Conservation (phyloP, 2,797 vertebrate genomes). For the Micropoecilia bifurca region DNA sequence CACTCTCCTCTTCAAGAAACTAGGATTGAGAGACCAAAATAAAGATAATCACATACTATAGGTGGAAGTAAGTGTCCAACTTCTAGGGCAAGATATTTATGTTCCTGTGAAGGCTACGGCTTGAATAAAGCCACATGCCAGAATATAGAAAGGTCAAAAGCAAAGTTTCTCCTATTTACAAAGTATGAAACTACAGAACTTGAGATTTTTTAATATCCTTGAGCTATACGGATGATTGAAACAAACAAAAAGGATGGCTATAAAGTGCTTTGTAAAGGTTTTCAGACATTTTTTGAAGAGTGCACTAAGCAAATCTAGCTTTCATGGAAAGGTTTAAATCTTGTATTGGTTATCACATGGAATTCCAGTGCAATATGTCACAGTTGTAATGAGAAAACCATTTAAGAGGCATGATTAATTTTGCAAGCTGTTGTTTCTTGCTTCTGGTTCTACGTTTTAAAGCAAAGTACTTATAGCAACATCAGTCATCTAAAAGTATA, state of each 20-base stretch:
- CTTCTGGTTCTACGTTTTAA: background rate
- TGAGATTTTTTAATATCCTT: background rate
- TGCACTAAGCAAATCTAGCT: background rate
- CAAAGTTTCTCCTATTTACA: constrained; percentile 29
- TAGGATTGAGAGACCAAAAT: constrained; percentile 18
- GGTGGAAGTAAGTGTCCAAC: constrained; percentile 38
- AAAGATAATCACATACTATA: constrained; percentile 19
- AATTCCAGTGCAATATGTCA: background rate
- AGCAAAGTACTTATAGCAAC: constrained; percentile 14
- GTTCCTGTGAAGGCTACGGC: constrained; percentile 29
- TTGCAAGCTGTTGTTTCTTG: background rate
- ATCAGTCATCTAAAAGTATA: constrained; percentile 28
- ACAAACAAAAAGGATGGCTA: background rate
- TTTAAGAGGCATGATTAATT: background rate
- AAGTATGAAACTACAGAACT: background rate
- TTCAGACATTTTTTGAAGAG: background rate
- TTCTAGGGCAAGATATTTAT: constrained; percentile 47
- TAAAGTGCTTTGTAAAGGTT: background rate
- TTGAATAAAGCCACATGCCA: constrained; percentile 32
- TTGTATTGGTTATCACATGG: background rate
- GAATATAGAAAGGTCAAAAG: constrained; percentile 46
- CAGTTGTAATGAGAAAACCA: background rate
- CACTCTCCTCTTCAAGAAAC: constrained; percentile 36
- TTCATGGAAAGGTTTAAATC: background rate
- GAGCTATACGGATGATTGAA: constrained; percentile 1